These are phyloP conservation scores for Macrostomum cliftonense DNA, from an alignment of 2,888 invertebrate genomes.

Conservation along the genomic window DNA sequence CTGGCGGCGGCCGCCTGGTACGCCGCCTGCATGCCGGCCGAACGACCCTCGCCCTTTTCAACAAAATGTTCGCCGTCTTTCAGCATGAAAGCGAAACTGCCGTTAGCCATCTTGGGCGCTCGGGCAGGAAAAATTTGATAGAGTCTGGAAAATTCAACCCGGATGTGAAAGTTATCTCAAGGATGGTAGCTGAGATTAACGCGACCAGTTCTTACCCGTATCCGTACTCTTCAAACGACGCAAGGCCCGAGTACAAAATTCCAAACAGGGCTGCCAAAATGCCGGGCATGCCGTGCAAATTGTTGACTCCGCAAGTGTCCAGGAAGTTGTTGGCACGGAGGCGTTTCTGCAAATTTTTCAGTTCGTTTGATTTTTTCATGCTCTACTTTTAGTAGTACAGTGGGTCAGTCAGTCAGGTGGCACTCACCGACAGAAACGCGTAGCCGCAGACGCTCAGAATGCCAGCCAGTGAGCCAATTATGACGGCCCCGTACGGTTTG, in stretches of 20 bases:
- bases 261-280: constrained; percentile 48
- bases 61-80: constrained; percentile 3
- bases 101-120: constrained; percentile 37
- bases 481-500: constrained; percentile 60
- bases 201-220: too few species aligned
- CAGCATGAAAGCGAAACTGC: constrained; percentile 16
- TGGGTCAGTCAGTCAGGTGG: too few species aligned
- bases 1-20: constrained; percentile 22
- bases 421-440: constrained; percentile 38
- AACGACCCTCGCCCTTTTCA: constrained; percentile 12
- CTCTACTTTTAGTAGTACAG: too few species aligned
- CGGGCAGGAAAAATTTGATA: constrained; percentile 46
- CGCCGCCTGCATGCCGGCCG: constrained; percentile 19
- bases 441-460: constrained; percentile 62
- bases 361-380: too few species aligned
- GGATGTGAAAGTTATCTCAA: too few species aligned
- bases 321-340: constrained; percentile 44
- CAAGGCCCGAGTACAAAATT: too few species aligned
- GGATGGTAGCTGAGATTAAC: too few species aligned
- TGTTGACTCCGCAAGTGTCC: constrained; percentile 87
- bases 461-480: constrained; percentile 56
- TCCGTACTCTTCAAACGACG: too few species aligned
- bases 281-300: constrained; percentile 87
- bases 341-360: constrained; percentile 47
- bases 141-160: constrained; percentile 24